Base-by-base conservation (phyloP, 2,113 vertebrate species). In the Elgaria multicarinata region DNA sequence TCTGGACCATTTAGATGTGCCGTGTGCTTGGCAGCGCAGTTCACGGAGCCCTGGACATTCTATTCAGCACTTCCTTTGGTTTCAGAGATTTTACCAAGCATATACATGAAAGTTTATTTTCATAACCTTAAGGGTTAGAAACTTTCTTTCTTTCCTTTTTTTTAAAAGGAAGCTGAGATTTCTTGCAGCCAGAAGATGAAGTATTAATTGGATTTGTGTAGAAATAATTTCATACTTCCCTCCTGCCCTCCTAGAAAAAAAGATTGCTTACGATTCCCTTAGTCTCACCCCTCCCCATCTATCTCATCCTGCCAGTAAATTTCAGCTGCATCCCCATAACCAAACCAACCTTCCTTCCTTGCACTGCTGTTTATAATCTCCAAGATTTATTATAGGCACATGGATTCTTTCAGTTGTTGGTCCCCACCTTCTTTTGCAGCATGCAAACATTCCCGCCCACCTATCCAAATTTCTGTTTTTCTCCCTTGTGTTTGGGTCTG, bases 331-430 rank as follows among this genome's bases (percentile, higher is more conserved):
- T 36, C 24, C 62, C 46, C 33, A 26, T 66, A 87, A 46, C 28
- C 74, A 87, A 46, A 39, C 31, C 58, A 39, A 46, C 24, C 53
- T 80, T 74, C 87, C 82, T 84, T 80, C 55, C 42, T 76, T 84
- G 55, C 36, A 31, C 72, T 84, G 81, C 44, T 89, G 74, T 78
- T 85, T 42, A 69, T 67, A 89, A 89, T 89, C 81, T 69, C 28
- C n/a, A 84, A 84, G 88, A 84, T 89, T 89, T 89, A 89, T 89
- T 89, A 78, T 78, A 77, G 82, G 72, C 74, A 78, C 62, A 85
- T 85, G 88, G 74, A 85, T 89, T 89, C 44, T 85, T 85, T 89
- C 87, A 76, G 12, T 75, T 74, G 58, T 76, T 89, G 71, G n/a
- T 66, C 78, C 77, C n/a, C 50, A 42, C 64, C 44, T 80, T 74